phyloP scores from a whole-genome alignment of 2,797 vertebrate species.

The Sciurus vulgaris region DNA sequence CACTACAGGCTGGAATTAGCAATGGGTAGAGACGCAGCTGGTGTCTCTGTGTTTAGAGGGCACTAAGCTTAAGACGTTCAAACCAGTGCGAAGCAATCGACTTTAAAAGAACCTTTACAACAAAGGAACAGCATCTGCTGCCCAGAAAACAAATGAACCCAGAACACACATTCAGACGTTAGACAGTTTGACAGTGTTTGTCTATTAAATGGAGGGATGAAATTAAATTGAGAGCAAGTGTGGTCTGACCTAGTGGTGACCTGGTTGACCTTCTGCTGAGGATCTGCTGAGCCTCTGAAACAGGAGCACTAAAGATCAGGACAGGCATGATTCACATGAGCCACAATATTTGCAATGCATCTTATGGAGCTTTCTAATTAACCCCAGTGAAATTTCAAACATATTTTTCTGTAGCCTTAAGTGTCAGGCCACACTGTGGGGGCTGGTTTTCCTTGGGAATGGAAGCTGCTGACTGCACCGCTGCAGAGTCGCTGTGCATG shows the following conservation, averaged over 20 bases:
- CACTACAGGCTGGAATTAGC: neutral
- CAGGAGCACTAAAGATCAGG: conserved; percentile 6
- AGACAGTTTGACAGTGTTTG: conserved; percentile 3
- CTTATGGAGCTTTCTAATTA: conserved; percentile 63
- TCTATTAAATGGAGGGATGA: conserved; percentile 1
- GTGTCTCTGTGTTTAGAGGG: neutral
- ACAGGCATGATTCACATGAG: neutral
- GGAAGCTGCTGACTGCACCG: neutral
- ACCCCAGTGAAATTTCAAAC: conserved; percentile 33
- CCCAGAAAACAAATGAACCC: neutral
- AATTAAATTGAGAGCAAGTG: conserved; percentile 37
- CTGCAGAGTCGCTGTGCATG: neutral
- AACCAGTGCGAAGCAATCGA: neutral
- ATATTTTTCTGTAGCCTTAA: conserved; percentile 10
- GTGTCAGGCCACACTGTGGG: neutral
- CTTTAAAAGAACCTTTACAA: conserved; percentile 5
- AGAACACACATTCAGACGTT: conserved; percentile 20
- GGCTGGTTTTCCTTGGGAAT: neutral
- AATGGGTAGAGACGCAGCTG: neutral
- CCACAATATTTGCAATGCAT: neutral
- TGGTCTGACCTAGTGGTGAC: conserved; percentile 57
- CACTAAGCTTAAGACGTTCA: neutral
- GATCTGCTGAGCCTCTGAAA: neutral
- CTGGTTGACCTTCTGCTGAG: neutral
- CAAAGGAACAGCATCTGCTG: conserved; percentile 33